These are phyloP conservation scores for Aphelocoma californica DNA, from an alignment of 2,797 vertebrate genomes.

Conservation along the genomic window DNA sequence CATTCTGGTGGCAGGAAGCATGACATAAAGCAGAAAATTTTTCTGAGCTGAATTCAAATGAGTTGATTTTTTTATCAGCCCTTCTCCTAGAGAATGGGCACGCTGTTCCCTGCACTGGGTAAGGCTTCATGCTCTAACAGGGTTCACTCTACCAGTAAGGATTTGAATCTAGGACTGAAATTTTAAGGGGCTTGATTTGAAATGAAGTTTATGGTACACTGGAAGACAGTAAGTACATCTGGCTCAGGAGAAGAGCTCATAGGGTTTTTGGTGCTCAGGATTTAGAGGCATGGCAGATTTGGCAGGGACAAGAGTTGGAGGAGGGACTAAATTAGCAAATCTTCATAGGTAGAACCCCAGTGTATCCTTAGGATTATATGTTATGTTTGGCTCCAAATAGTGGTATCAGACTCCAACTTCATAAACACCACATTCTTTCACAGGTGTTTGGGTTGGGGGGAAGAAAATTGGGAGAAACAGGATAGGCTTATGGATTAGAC, in stretches of 20 bases:
- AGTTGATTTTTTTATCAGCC: slow-evolving; percentile 27
- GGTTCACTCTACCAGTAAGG: neutral
- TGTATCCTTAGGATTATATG: neutral
- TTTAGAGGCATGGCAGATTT: neutral
- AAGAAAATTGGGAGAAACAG: neutral
- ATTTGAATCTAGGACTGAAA: neutral
- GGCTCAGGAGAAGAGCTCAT: neutral
- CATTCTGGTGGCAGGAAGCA: slow-evolving; percentile 53
- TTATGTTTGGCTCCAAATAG: neutral
- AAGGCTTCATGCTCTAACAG: slow-evolving; percentile 1
- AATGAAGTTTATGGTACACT: neutral
- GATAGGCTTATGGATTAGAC: neutral
- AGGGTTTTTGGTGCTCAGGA: neutral
- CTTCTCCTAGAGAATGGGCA: neutral
- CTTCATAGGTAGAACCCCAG: neutral
- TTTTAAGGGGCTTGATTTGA: neutral
- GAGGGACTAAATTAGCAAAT: neutral
- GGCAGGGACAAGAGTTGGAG: neutral
- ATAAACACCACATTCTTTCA: neutral
- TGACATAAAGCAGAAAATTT: slow-evolving; percentile 40
- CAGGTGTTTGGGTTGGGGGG: neutral
- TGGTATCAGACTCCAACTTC: neutral
- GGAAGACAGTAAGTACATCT: neutral
- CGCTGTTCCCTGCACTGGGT: neutral
- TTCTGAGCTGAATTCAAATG: slow-evolving; percentile 61